A percentile compares a stretch with the other conserved stretches of the same genome.
These are phyloP conservation scores for human DNA, from an alignment of 2,113 vertebrate species.

Conservation along the genomic window DNA sequence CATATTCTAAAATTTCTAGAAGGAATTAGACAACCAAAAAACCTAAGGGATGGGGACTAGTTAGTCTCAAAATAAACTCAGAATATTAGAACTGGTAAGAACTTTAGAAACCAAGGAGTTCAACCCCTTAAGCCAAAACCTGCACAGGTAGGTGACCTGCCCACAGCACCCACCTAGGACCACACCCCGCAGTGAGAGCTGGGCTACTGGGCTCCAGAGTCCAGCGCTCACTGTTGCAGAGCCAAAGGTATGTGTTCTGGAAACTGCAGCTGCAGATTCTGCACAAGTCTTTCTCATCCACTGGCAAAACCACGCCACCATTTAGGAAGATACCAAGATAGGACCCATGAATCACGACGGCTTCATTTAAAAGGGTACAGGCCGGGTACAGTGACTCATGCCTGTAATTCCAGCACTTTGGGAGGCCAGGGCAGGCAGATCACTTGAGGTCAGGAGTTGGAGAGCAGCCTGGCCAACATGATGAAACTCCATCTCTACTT, in stretches of 20 bases:
- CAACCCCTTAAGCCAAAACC: background rate
- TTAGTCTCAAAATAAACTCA: background rate
- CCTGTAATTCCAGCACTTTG: too few species aligned
- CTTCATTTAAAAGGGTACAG: background rate
- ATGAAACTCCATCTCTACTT: too few species aligned
- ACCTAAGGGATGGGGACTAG: background rate
- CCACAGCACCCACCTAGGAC: background rate
- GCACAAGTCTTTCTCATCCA: background rate
- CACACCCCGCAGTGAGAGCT: rapidly evolving
- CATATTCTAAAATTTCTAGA: background rate
- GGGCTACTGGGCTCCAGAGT: background rate
- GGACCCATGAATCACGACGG: background rate
- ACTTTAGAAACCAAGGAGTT: background rate
- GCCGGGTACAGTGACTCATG: too few species aligned
- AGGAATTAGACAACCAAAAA: background rate
- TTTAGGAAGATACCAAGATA: background rate
- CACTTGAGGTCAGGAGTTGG: too few species aligned
- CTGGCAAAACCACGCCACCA: background rate
- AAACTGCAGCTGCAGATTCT: background rate
- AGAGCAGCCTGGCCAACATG: too few species aligned
- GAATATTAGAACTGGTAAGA: too few species aligned
- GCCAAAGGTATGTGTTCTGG: background rate
- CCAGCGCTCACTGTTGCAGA: rapidly evolving
- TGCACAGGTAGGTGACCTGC: rapidly evolving
- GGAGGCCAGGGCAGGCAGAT: too few species aligned